Base-by-base conservation (phyloP, 2,113 vertebrate genomes). In the Atlantisia rogersi region DNA sequence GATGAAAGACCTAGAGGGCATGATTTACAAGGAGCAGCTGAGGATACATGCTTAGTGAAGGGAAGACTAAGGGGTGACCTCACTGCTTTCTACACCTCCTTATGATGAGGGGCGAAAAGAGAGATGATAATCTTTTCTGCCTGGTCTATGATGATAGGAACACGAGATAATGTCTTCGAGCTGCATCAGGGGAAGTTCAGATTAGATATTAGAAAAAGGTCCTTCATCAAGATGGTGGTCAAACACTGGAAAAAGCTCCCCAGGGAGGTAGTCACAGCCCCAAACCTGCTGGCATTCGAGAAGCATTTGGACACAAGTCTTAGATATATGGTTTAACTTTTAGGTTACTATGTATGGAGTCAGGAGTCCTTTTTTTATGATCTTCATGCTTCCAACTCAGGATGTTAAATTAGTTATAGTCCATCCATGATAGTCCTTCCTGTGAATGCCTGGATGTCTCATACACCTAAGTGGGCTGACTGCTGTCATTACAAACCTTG, bases 81-180 rank as follows among this genome's bases (percentile, higher is more conserved):
- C 68, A 29, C 22, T 84, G 21, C 5, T 71, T 5, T 20, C 39
- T 35, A 60, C 37, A 62, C 28, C 75, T 68, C 35, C 20, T 77
- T 6, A 7, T 6, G n/a, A 62, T 7, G 6, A 24, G 11, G 19
- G 40, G 10, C 0, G 0, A 24, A 44, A 22, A 60, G 21, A 32
- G 19, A 62, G 26, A 29, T 11, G 21, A 48, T 28, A 39, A 68
- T 35, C 55, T 67, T 46, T 68, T 80, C 25, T 90, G 50, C 35
- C 29, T 56, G 20, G n/a, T 42, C 29, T 40, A 21, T 7, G 0
- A 25, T 37, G 39, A 55, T 4, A 62, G 24, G 10, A 60, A 67
- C 2, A 1, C 1, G 1, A 53, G 18, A 31, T 7, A 79, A 44
- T 44, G 53, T 20, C 20, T 55, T 68, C 31, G 6, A 31, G n/a